These are phyloP conservation scores for Gymnorhina tibicen DNA, from an alignment of 2,113 vertebrate genomes.

Conservation along the genomic window DNA sequence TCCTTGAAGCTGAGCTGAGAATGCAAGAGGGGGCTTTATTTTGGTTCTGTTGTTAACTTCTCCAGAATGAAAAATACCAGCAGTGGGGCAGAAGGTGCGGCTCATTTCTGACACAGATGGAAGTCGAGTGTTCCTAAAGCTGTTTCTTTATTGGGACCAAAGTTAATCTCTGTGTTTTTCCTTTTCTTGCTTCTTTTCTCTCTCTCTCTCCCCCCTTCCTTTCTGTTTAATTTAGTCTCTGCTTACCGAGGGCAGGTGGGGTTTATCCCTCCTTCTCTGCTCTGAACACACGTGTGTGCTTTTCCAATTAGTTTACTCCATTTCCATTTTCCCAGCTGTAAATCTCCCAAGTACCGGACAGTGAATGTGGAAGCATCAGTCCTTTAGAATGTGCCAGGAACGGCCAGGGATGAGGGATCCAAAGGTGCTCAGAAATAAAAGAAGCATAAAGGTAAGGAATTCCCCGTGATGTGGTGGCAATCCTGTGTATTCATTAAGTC, in stretches of 20 bases:
- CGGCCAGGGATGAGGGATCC: background rate
- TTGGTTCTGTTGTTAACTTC: background rate
- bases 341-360: background rate
- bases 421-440: background rate
- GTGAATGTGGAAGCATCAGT: background rate
- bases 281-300: background rate
- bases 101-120: background rate
- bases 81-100: background rate
- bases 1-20: constrained; percentile 11
- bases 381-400: background rate
- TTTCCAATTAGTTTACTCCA: background rate
- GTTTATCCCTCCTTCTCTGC: background rate
- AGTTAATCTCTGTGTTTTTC: background rate
- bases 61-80: background rate
- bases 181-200: background rate
- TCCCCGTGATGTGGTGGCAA: background rate
- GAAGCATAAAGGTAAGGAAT: background rate
- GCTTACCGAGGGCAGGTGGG: background rate
- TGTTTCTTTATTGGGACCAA: background rate
- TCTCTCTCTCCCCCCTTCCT: background rate
- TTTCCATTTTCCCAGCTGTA: background rate
- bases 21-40: background rate
- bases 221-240: background rate
- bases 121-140: background rate
- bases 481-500: background rate